Evolutionary conservation across 2,113 vertebrate genomes (phyloP), one percentile per base, ranked within the genome.

Genomic region (Pygoscelis adeliae): DNA sequence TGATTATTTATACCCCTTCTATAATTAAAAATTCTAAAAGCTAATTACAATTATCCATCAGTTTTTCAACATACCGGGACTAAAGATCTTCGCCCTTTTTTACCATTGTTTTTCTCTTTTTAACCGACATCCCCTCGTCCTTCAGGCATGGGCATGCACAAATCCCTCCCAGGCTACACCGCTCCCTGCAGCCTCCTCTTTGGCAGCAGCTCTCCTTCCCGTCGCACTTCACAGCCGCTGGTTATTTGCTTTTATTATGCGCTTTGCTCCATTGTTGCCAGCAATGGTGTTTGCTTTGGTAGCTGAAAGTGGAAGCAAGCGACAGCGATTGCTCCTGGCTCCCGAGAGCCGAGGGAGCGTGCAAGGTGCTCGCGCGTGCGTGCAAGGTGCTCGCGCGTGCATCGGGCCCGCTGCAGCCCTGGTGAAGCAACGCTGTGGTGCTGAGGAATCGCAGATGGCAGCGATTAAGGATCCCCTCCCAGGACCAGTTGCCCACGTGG

Each of bases 21-120:
- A 98, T 98, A 98, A 98, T 98, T 98, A 98, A 98, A 98, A 98
- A 98, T 98, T 95, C 98, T 83, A 94, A 98, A 97, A 97, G 96
- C 97, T 98, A 98, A 98, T 98, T 98, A 97, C 97, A 97, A 98
- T 94, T 96, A 98, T 97, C 98, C 97, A 96, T 98, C 98, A 96
- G 94, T 82, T 87, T 95, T 87, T 87, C 95, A 67, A 66, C 89
- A 83, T 58, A 55, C 66, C 50, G 0, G 95, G 83, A 74, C 96
- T 82, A 77, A 84, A 89, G 90, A 69, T 58, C 87, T 58, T 87
- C 44, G 70, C 94, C 89, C 63, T 62, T 53, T 69, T 79, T 61
- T 63, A 36, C 67, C 46, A 5, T 6, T 49, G 40, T 40, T 83
- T 91, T 81, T 66, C 58, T 49, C 18, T 63, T 63, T 46, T 13